Conservation (phyloP, 2,888 invertebrate species). For the Catocala nupta region DNA sequence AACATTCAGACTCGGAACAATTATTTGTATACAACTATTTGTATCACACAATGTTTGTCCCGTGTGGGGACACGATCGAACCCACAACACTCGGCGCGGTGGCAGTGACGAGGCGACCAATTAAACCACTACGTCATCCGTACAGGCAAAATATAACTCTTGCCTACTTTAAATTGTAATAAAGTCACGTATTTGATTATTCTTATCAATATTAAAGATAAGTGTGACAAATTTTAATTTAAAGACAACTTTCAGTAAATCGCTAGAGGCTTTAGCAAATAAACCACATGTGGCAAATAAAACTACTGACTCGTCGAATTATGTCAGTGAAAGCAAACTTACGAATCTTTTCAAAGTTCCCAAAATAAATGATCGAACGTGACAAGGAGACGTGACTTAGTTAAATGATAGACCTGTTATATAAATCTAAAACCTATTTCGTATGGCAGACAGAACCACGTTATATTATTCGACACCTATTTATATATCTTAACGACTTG, state of each 20-base stretch:
- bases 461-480: constrained; percentile 5
- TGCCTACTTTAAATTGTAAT: no score
- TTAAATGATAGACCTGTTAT: constrained; percentile 28
- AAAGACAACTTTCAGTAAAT: not conserved
- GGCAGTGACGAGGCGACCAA: no score
- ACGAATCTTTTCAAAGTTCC: constrained; percentile 25
- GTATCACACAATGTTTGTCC: no score
- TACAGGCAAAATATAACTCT: no score
- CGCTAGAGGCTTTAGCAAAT: not conserved
- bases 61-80: no score
- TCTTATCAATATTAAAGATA: no score
- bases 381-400: constrained; percentile 30
- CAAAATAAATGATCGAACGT: constrained; percentile 31
- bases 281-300: constrained; percentile 34
- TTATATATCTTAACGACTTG: constrained; percentile 4
- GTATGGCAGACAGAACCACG: constrained; percentile 7
- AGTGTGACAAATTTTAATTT: no score
- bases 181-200: no score
- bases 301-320: constrained; percentile 9
- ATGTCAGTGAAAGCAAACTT: constrained; percentile 29
- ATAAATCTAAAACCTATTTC: constrained; percentile 22
- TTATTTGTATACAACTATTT: no score
- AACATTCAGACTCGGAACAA: no score
- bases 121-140: no score
- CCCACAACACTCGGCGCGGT: no score